Conservation (phyloP, 2,888 invertebrate genomes). For the Bruchidius siliquastri region DNA sequence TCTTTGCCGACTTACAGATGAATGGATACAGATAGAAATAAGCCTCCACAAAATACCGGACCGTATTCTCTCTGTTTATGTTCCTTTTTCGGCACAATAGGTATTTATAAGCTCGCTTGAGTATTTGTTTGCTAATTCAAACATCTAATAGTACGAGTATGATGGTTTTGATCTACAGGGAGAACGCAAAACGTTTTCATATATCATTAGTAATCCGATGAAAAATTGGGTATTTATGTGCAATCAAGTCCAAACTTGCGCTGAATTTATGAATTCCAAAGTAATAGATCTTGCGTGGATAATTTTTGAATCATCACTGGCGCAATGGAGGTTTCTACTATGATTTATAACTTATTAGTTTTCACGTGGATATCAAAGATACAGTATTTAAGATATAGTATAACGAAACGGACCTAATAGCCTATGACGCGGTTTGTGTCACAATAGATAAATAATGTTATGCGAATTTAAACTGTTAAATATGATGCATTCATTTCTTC, state of each 20-base stretch:
- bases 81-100: background rate
- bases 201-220: too few relatives aligned
- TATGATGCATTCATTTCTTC: background rate
- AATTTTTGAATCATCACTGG: background rate
- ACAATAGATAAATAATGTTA: background rate
- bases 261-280: background rate
- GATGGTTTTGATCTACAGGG: too few relatives aligned
- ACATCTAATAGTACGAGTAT: background rate
- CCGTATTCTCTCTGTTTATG: background rate
- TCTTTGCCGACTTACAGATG: background rate
- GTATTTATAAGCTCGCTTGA: background rate
- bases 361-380: background rate
- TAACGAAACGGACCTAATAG: background rate
- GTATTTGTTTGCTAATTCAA: background rate
- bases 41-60: background rate
- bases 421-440: background rate
- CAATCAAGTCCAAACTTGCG: background rate
- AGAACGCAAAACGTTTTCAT: too few relatives aligned
- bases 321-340: background rate
- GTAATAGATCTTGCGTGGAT: background rate
- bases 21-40: background rate
- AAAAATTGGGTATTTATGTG: too few relatives aligned
- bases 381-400: background rate
- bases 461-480: background rate
- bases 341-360: background rate